Evolutionary conservation across 2,888 invertebrate species (phyloP).

Genomic region (Leucophenga maculata): DNA sequence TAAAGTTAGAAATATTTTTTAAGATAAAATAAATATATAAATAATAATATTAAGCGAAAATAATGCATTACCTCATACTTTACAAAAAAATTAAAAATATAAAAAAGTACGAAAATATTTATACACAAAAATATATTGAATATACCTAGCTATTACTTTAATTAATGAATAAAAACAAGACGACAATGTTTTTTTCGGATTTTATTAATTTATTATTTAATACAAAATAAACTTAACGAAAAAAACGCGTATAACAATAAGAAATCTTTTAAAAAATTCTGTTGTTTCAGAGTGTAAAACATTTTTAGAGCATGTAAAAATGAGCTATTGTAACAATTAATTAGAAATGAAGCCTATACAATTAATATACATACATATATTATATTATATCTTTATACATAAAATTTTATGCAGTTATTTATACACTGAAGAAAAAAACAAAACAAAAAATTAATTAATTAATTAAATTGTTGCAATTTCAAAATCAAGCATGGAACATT

Average conservation of each 20-base stretch:
- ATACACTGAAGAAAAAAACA: not conserved
- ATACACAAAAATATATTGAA: not conserved
- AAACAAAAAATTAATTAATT: conserved; percentile 9
- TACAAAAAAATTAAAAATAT: conserved; percentile 41
- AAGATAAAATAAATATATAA: conserved; percentile 14
- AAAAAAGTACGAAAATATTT: not conserved
- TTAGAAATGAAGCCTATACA: not conserved
- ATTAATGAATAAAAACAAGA: not conserved
- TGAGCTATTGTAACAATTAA: conserved; percentile 37
- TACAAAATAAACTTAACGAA: too few species aligned
- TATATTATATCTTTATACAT: conserved; percentile 19
- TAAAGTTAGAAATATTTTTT: conserved; percentile 28
- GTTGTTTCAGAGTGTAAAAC: not conserved
- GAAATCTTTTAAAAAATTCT: not conserved
- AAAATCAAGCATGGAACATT: too few species aligned
- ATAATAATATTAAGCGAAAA: conserved; percentile 54
- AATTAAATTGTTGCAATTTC: conserved; percentile 37
- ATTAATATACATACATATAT: conserved; percentile 16
- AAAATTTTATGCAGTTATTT: conserved; percentile 6
- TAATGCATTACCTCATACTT: conserved; percentile 67
- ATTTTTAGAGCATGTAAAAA: conserved; percentile 28
- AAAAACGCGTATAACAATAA: too few species aligned
- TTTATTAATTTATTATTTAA: not conserved
- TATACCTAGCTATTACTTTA: not conserved
- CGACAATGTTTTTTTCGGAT: not conserved